Evolutionary conservation across 1,140 invertebrate genomes (phyloP).

Genomic region (Bombus cullumanus): DNA sequence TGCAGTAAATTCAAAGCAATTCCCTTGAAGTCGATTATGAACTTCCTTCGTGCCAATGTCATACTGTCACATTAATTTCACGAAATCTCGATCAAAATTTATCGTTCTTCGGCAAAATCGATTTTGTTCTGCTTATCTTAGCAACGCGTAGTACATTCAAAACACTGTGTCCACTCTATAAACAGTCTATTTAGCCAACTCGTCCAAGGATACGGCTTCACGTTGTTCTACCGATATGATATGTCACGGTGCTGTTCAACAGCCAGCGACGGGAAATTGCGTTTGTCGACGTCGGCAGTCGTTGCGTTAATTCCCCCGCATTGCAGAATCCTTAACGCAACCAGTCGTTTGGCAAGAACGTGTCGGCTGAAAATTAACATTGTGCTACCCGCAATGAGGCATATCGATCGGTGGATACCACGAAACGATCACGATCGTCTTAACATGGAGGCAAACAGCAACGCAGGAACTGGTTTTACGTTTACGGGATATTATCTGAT

Average conservation of each 20-base stretch:
- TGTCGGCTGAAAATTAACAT: neutral
- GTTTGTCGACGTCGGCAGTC: neutral
- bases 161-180: neutral
- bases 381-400: too few relatives aligned
- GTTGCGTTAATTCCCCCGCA: conserved; percentile 26
- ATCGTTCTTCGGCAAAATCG: neutral
- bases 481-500: conserved; percentile 8
- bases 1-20: neutral
- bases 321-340: conserved; percentile 23
- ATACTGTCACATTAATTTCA: neutral
- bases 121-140: neutral
- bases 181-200: neutral
- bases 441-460: neutral
- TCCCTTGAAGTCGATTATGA: neutral
- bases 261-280: neutral
- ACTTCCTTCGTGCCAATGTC: neutral
- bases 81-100: neutral
- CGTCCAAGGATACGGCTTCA: neutral
- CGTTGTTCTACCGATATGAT: neutral
- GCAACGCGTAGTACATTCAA: neutral
- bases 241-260: neutral
- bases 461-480: conserved; percentile 3
- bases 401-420: conserved; percentile 2
- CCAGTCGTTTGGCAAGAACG: conserved; percentile 1
- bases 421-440: neutral